A percentile compares a stretch with the other conserved stretches of the same genome.
phyloP scores from a whole-genome alignment of 1,140 invertebrate genomes.

The Aphis gossypii region DNA sequence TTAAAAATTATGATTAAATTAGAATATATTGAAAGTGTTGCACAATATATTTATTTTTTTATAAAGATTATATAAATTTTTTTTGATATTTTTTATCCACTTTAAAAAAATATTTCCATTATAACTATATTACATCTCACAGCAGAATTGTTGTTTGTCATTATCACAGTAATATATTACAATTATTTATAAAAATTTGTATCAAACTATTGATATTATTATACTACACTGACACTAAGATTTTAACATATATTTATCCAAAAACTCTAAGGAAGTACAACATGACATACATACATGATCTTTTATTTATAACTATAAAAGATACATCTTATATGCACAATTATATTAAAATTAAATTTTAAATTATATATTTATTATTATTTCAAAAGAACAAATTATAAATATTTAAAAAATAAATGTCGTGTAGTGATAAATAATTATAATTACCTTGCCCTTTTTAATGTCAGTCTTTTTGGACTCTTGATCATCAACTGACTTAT shows the following conservation, averaged over 20 bases:
- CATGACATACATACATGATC: no score
- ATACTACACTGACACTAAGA: no score
- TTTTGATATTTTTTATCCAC: no score
- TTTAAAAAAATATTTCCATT: not conserved
- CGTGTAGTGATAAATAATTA: not conserved
- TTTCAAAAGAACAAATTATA: not conserved
- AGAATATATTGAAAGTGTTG: not conserved
- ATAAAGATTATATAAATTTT: no score
- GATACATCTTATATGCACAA: not conserved
- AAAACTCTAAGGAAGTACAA: no score
- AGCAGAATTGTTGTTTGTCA: not conserved
- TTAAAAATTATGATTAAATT: not conserved
- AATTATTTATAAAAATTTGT: no score
- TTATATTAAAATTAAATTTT: not conserved
- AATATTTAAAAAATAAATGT: not conserved
- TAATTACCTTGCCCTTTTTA: conserved; percentile 35
- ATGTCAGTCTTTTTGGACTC: not conserved
- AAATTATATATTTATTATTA: not conserved
- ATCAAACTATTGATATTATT: no score
- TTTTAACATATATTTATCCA: no score
- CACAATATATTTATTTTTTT: no score
- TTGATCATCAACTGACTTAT: conserved; percentile 12
- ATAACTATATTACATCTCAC: not conserved
- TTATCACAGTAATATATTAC: no score
- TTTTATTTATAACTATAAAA: no score